Evolutionary conservation across 2,888 invertebrate genomes (phyloP), one percentile per base, ranked within the genome.

Genomic region (Sericinus montela): DNA sequence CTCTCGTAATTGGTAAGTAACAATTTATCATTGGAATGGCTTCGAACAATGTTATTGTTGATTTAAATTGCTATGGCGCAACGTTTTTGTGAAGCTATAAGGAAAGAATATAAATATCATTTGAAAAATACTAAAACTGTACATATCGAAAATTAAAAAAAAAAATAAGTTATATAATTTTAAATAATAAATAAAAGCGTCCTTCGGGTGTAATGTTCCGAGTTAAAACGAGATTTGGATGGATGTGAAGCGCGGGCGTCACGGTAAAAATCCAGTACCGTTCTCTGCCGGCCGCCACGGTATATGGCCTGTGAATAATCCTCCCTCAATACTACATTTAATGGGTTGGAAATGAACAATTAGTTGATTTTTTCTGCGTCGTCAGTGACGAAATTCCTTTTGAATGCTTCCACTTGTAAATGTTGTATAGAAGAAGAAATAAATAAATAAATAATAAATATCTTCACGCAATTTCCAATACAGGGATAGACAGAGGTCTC

Each of bases 271-370:
- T 35, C 52, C 43, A 44, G 56, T 51, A 64, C 61, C 58, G 60
- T 46, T 35, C 37, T 25, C 34, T 16, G 66, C 69, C 63, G 68
- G 37, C 32, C 67, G 74, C 77, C 75, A 77, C 73, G 78, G 69
- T 84, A 83, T 83, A 87, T 88, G 83, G 79, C 62, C 79, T 85
- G 85, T 86, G 77, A 87, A 79, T 87, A 88, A 86, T 85, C 81
- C 80, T 63, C 70, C 78, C 80, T 75, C 85, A 86, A 85, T 86
- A 86, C 82, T 79, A 75, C 69, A 80, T 68, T 79, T 83, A 86
- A 87, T 88, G 85, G 83, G 65, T 80, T 74, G 86, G 86, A 87
- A 85, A 84, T 85, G 80, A 86, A 84, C 83, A 86, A 88, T 85
- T 85, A 85, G 80, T 83, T 84, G 79, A 81, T 84, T 85, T 78